Evolutionary conservation across 2,888 invertebrate species (phyloP).

Genomic region (Harpalus rubripes): DNA sequence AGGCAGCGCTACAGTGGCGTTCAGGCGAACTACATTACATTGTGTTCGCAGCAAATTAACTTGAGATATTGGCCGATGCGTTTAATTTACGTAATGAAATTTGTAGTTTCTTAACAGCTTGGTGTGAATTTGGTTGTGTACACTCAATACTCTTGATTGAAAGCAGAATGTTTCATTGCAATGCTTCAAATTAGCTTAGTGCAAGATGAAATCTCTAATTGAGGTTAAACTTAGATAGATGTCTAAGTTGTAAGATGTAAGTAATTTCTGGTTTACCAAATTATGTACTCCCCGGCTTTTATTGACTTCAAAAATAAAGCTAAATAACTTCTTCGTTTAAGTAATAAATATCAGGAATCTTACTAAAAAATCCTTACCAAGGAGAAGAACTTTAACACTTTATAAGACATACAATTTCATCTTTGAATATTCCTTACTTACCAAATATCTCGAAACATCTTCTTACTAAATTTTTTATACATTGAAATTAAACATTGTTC

Average conservation of each 20-base stretch:
- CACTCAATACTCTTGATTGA: constrained; percentile 38
- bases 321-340: no score
- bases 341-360: no score
- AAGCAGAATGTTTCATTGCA: constrained; percentile 14
- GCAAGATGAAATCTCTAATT: constrained; percentile 5
- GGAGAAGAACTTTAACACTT: no score
- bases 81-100: constrained; percentile 63
- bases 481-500: no score
- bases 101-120: constrained; percentile 54
- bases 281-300: neutral
- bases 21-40: constrained; percentile 39
- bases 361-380: no score
- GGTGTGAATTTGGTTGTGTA: constrained; percentile 18
- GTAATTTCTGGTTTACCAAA: neutral
- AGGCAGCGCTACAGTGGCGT: constrained; percentile 9
- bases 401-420: no score
- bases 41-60: constrained; percentile 54
- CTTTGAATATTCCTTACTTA: no score
- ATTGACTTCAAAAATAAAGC: no score
- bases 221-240: neutral
- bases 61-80: constrained; percentile 55
- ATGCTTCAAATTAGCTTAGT: neutral
- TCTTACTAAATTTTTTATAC: no score
- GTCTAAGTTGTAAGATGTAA: neutral
- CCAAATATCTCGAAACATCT: no score